Conservation (phyloP, 2,888 invertebrate genomes). For the Lasioglossum pauxillum region DNA sequence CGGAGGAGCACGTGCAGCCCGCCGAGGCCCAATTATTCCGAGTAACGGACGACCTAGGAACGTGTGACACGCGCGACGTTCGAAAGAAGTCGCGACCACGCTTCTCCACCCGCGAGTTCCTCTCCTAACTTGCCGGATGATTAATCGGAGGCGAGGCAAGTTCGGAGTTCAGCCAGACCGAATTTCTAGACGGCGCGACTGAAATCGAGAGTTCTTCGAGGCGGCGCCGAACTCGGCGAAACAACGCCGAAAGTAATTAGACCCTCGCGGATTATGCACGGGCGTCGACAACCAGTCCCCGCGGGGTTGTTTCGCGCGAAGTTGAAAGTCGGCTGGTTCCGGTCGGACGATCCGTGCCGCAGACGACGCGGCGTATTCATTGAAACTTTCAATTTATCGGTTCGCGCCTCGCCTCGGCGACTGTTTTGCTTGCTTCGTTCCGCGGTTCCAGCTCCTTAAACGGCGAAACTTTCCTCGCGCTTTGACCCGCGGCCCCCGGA, state of each 20-base stretch:
- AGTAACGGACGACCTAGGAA: slow-evolving; percentile 65
- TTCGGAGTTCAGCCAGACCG: slow-evolving; percentile 52
- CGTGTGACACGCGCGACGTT: slow-evolving; percentile 44
- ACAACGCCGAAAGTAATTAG: slow-evolving; percentile 45
- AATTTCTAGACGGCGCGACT: slow-evolving; percentile 57
- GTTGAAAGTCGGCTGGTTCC: slow-evolving; percentile 16
- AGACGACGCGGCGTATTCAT: slow-evolving; percentile 1
- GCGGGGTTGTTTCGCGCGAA: not conserved
- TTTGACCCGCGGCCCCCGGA: not conserved
- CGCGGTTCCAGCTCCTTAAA: not conserved
- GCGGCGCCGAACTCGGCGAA: slow-evolving; percentile 20
- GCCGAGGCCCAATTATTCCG: slow-evolving; percentile 67
- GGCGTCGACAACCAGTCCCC: not conserved
- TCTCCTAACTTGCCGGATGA: slow-evolving; percentile 1
- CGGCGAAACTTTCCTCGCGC: not conserved
- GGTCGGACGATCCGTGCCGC: slow-evolving; percentile 2
- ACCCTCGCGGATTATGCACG: not conserved
- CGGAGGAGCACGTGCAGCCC: slow-evolving; percentile 55
- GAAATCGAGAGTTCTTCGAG: slow-evolving; percentile 72
- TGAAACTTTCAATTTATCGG: slow-evolving; percentile 46
- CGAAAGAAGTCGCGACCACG: slow-evolving; percentile 23
- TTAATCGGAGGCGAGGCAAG: slow-evolving; percentile 49
- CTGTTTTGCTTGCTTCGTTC: slow-evolving; percentile 19
- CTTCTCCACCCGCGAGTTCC: slow-evolving; percentile 8
- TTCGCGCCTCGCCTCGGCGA: slow-evolving; percentile 3